Conservation (phyloP, 2,888 invertebrate species). For the Julus scandinavius region DNA sequence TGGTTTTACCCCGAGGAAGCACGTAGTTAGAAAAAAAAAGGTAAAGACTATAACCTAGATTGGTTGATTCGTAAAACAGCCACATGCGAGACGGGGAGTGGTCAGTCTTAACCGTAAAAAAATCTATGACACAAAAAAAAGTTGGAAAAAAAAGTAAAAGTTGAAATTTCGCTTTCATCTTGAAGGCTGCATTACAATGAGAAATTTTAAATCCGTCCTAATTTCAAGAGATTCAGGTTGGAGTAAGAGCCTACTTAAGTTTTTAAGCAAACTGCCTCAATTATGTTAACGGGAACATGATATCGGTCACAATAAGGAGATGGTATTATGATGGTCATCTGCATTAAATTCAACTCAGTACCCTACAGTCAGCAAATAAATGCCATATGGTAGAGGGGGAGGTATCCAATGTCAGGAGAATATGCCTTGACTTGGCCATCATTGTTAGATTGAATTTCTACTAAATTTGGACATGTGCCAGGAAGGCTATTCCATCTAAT, state of each 20-base stretch:
- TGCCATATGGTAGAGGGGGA: no score
- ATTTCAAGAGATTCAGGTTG: neutral
- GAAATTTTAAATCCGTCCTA: neutral
- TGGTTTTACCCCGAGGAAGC: neutral
- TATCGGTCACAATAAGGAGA: no score
- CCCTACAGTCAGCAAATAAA: no score
- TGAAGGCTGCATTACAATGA: constrained; percentile 3
- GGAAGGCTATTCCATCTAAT: no score
- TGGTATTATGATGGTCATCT: no score
- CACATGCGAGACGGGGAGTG: neutral
- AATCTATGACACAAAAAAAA: neutral
- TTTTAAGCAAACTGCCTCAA: neutral
- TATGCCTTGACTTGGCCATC: no score
- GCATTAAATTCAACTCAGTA: no score
- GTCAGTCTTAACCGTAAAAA: neutral
- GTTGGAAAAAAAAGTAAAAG: neutral
- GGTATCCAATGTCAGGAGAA: no score
- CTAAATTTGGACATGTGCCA: no score
- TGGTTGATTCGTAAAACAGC: neutral
- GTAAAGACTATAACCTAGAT: constrained; percentile 2
- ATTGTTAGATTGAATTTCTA: no score
- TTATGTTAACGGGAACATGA: no score
- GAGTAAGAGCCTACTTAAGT: neutral
- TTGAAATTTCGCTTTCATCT: neutral
- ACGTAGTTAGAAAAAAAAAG: neutral